phyloP scores from a whole-genome alignment of 2,797 vertebrate species.

The Parambassis ranga region DNA sequence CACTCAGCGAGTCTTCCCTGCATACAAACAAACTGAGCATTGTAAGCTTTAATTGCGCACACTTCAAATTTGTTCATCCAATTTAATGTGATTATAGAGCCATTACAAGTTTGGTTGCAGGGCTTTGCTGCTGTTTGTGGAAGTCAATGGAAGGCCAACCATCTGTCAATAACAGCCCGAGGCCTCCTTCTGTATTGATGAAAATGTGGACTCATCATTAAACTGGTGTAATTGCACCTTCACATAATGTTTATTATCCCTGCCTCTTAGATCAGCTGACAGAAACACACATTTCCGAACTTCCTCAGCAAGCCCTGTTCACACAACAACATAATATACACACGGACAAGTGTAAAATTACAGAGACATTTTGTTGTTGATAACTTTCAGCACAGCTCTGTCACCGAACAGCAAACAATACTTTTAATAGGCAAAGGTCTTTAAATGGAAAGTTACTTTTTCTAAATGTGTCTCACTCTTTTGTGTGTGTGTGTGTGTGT shows the following conservation, averaged over 20 bases:
- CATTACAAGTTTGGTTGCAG: conserved; percentile 31
- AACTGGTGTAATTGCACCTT: not conserved
- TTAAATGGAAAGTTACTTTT: conserved; percentile 41
- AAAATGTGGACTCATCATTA: conserved; percentile 3
- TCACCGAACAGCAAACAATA: conserved; percentile 26
- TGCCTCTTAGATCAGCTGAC: too few species aligned
- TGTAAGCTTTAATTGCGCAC: conserved; percentile 34
- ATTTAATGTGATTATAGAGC: conserved; percentile 60
- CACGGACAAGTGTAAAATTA: not conserved
- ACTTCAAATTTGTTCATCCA: conserved; percentile 68
- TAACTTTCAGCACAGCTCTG: conserved; percentile 6
- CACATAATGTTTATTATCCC: too few species aligned
- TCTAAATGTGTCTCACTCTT: conserved; percentile 7
- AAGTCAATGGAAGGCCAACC: conserved; percentile 24
- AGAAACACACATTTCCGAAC: too few species aligned
- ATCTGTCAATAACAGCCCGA: conserved; percentile 8
- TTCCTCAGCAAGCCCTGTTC: conserved; percentile 1
- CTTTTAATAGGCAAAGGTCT: conserved; percentile 19
- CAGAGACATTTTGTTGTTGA: too few species aligned
- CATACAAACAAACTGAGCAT: conserved; percentile 19
- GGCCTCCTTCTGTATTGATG: conserved; percentile 3
- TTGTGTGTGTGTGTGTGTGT: not conserved
- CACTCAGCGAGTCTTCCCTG: not conserved
- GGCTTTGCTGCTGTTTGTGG: conserved; percentile 25
- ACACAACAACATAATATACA: not conserved